Percentiles rank a stretch among this genome's conserved stretches.
Evolutionary conservation across 2,797 vertebrate genomes (phyloP).

Genomic region (Okamejei kenojei): DNA sequence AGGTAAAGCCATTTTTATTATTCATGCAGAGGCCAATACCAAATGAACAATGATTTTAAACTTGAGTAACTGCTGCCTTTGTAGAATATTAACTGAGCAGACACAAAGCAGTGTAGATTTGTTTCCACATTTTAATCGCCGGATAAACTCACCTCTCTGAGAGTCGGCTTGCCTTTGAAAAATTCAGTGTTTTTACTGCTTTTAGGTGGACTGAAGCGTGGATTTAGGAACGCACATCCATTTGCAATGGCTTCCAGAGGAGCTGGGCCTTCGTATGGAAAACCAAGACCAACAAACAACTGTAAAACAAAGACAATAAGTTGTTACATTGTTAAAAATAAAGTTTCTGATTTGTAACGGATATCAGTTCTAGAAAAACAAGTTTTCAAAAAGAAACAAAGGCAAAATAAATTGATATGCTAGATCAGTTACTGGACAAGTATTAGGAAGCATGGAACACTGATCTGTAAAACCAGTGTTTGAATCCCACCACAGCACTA

Average conservation of each 20-base stretch:
- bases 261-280: constrained; percentile 92
- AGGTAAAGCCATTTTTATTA: background rate
- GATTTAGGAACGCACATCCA: constrained; percentile 91
- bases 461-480: no score
- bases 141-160: constrained; percentile 76
- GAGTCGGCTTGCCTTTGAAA: constrained; percentile 94
- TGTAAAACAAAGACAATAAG: constrained; percentile 53
- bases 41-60: background rate
- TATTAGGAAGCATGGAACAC: no score
- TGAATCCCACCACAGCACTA: no score
- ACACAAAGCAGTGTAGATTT: background rate
- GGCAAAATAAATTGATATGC: background rate
- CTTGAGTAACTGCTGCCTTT: background rate
- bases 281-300: constrained; percentile 92
- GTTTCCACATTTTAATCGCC: background rate
- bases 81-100: constrained; percentile 6
- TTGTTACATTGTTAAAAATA: background rate
- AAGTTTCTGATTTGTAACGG: background rate
- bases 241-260: constrained; percentile 94
- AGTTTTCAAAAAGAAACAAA: background rate
- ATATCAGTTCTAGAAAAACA: background rate
- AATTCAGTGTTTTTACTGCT: constrained; percentile 98
- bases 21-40: background rate
- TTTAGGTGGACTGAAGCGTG: constrained; percentile 85
- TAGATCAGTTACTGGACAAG: no score